Base-by-base conservation (phyloP, 2,888 invertebrate genomes). In the Melanostoma mellinum region DNA sequence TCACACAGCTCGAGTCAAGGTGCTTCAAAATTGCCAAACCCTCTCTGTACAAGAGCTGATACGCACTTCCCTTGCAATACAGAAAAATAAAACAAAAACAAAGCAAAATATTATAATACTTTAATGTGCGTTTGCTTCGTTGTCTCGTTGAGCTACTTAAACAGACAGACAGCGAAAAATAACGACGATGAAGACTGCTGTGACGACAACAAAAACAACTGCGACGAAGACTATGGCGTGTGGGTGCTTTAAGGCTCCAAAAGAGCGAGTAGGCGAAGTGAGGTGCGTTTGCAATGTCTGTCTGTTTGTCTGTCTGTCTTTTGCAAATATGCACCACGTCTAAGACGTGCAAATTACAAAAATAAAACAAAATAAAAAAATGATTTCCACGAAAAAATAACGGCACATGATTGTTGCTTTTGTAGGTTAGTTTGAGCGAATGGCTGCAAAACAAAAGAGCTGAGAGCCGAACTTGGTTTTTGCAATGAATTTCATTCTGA, bases 31-130 rank as follows among this genome's bases (percentile, higher is more conserved):
- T 84, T 84, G 84, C 84, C 84, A 84, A 84, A 79, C 84, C 84
- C 84, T 56, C 32, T 46, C 32, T 60, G 48, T 50, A 50, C 50
- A 63, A 63, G 63, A 63, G 65, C 79, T 84, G 84, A 84, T 84
- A 84, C 84, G 84, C 84, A 84, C 84, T 84, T 84, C 84, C 84
- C 84, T 79, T 74, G 84, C 79, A 67, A 63, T 40, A 35, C 38
- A 46, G 33, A 32, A 56, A 63, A 36, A 48, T 60, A 53, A 53
- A 32, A 46, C 30, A 32, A 42, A 52, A 61, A n/a, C n/a, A 60
- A 69, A 61, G 36, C 38, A 33, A 72, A 63, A 36, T 60, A 75
- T 42, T 40, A 48, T 42, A 76, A 67, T 40, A 77, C 67, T 55
- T 72, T 60, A 77, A 67, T 77, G 72, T 82, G 82, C 82, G 73